Evolutionary conservation across 2,888 invertebrate species (phyloP).

Genomic region (Lithophane semibrunnea): DNA sequence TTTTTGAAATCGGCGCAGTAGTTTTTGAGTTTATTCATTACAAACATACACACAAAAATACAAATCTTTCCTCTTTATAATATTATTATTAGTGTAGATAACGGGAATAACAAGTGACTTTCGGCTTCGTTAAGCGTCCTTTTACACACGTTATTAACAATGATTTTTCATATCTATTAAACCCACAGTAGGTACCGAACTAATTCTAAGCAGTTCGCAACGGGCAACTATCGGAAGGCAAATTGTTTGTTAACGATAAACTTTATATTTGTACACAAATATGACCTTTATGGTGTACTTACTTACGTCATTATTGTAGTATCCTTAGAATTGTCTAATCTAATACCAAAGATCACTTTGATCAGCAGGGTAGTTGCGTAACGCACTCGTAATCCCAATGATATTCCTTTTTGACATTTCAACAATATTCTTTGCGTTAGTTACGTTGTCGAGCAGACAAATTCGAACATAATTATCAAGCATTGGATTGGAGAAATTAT

Average conservation of each 20-base stretch:
- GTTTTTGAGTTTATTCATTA: no score
- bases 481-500: background rate
- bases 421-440: background rate
- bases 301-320: conserved; percentile 28
- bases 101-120: no score
- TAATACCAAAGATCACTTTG: conserved; percentile 29
- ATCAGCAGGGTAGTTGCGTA: background rate
- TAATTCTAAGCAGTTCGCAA: conserved; percentile 18
- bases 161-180: background rate
- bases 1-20: no score
- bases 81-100: no score
- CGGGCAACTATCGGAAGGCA: conserved; percentile 28
- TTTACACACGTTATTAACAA: background rate
- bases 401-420: background rate
- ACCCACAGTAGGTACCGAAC: background rate
- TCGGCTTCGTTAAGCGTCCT: no score
- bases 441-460: background rate
- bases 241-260: conserved; percentile 49
- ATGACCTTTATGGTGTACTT: conserved; percentile 54
- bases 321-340: conserved; percentile 7
- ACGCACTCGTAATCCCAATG: no score
- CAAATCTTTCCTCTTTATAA: no score
- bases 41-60: no score
- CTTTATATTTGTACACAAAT: conserved; percentile 45
- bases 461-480: background rate